Evolutionary conservation across 1,140 invertebrate genomes (phyloP).

Genomic region (Zophobas morio): DNA sequence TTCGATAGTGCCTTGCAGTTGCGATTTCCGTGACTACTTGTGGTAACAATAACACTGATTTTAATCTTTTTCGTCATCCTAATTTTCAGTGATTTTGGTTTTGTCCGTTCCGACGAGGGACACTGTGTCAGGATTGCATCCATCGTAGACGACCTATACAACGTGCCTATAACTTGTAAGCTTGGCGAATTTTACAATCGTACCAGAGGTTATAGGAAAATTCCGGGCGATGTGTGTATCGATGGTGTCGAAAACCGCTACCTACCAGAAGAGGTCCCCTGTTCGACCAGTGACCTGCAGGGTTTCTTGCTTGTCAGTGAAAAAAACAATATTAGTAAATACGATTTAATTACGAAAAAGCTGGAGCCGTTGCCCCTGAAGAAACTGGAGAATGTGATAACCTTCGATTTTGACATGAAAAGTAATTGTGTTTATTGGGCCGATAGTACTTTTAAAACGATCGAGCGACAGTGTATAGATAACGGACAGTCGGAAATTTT

Average conservation of each 20-base stretch:
- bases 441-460: slow-evolving; percentile 85
- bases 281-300: slow-evolving; percentile 76
- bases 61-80: no score
- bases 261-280: slow-evolving; percentile 78
- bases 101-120: slow-evolving; percentile 64
- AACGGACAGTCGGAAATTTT: slow-evolving; percentile 78
- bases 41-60: slow-evolving; percentile 71
- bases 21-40: slow-evolving; percentile 86
- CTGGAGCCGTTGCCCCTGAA: slow-evolving; percentile 78
- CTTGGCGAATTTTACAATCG: slow-evolving; percentile 83
- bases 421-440: slow-evolving; percentile 93
- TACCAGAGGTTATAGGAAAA: slow-evolving; percentile 89
- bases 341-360: slow-evolving; percentile 76
- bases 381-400: slow-evolving; percentile 84
- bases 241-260: slow-evolving; percentile 80
- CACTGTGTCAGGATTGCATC: slow-evolving; percentile 75
- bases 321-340: slow-evolving; percentile 81
- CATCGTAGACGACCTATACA: slow-evolving; percentile 76
- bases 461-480: slow-evolving; percentile 83
- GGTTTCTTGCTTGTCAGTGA: slow-evolving; percentile 87
- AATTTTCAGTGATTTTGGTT: slow-evolving; percentile 73
- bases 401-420: slow-evolving; percentile 89
- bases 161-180: slow-evolving; percentile 76
- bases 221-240: slow-evolving; percentile 84
- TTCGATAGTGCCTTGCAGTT: slow-evolving; percentile 81